A percentile compares a stretch with the other conserved stretches of the same genome.
Evolutionary conservation across 2,888 invertebrate genomes (phyloP).

Genomic region (Phasia obesa): DNA sequence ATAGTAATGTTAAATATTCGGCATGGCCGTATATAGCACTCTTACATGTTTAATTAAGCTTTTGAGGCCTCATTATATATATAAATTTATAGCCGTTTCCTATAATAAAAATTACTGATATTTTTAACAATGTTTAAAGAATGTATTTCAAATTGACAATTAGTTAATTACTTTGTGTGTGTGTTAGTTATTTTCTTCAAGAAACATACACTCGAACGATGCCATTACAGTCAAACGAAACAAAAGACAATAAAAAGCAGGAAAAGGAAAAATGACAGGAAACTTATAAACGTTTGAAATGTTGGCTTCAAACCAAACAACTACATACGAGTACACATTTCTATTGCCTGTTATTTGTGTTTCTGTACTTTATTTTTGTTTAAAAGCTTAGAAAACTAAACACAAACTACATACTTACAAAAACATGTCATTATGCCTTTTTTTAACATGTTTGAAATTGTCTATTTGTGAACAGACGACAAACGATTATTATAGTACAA

Average conservation of each 20-base stretch:
- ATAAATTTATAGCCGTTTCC: too few relatives aligned
- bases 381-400: conserved; percentile 13
- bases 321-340: background rate
- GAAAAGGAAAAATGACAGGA: background rate
- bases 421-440: conserved; percentile 59
- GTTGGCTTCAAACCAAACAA: background rate
- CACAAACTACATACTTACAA: background rate
- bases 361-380: too few relatives aligned
- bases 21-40: too few relatives aligned
- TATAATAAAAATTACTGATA: too few relatives aligned
- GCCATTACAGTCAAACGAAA: background rate
- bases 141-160: conserved; percentile 33
- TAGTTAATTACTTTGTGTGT: conserved; percentile 52
- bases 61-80: too few relatives aligned
- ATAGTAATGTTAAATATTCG: too few relatives aligned
- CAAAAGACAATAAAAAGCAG: background rate
- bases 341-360: background rate
- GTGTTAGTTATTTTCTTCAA: conserved; percentile 15
- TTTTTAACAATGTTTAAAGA: background rate
- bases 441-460: conserved; percentile 27
- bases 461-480: conserved; percentile 6
- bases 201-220: background rate
- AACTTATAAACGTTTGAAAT: conserved; percentile 12
- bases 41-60: too few relatives aligned
- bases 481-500: conserved; percentile 31